Base-by-base conservation (phyloP, 2,113 vertebrate species). In the Hirundichthys speculiger region DNA sequence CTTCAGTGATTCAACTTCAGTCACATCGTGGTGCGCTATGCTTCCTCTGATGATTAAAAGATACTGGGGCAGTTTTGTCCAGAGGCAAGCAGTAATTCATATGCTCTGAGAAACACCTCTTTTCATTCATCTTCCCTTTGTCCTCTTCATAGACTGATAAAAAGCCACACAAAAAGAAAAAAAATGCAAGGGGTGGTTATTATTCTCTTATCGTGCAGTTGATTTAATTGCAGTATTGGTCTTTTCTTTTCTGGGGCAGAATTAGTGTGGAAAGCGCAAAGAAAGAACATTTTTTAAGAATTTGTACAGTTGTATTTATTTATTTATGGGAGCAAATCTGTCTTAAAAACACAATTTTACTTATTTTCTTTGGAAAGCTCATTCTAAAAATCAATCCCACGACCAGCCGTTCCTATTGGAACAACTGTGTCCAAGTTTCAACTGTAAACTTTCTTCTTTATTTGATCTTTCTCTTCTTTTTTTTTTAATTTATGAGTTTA, bases 31-130 rank as follows among this genome's bases (percentile, higher is more conserved):
- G 42, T 72, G 54, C 9, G 42, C 64, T 40, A 13, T 25, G 22
- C 16, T 79, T 74, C 49, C 15, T 70, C 62, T 51, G 50, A 81
- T 85, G 73, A 84, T 83, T 78, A 69, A 80, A 83, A 81, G 61
- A 80, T 73, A 64, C 51, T 4, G 16, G 30, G 63, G 48, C 58
- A 47, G 57, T 77, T 82, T 61, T 60, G 79, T 79, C 65, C 69
- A 65, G 55, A 77, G 51, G 63, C 71, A 57, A 46, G 42, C 27
- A 2, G 40, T 62, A 9, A 79, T 67, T 80, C 47, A 71, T 46
- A 13, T 86, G 57, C 72, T 66, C 55, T 30, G 57, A 76, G 69
- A 70, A 83, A 73, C 22, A 15, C 27, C 47, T 70, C 20, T 59
- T 47, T 59, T 45, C 19, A 22, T 64, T 72, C 43, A 38, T 69